Evolutionary conservation across 2,113 vertebrate genomes (phyloP).

Genomic region (Platysteira castanea): DNA sequence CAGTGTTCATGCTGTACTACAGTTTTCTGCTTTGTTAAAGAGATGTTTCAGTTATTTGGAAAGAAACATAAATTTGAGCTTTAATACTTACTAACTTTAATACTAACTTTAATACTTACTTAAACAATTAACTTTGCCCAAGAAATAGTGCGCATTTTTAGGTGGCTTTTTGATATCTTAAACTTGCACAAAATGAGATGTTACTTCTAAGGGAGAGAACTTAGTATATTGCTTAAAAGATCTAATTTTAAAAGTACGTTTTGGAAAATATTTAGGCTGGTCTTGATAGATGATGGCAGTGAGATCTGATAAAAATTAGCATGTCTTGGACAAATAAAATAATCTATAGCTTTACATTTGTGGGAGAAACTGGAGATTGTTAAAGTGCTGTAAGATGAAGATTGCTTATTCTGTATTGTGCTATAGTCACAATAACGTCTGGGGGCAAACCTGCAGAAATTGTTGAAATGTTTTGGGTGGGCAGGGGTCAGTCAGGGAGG

Average conservation of each 20-base stretch:
- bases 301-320: not conserved
- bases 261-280: not conserved
- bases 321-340: not conserved
- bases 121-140: not conserved
- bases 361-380: not conserved
- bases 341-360: not conserved
- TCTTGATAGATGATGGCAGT: not conserved
- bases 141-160: not conserved
- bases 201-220: not conserved
- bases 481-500: not conserved
- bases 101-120: not conserved
- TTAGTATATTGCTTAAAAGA: not conserved
- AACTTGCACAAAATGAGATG: not conserved
- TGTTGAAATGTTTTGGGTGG: not conserved
- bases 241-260: not conserved
- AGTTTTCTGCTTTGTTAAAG: not conserved
- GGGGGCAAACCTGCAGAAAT: not conserved
- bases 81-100: not conserved
- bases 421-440: not conserved
- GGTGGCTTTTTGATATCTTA: not conserved
- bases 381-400: not conserved
- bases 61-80: not conserved
- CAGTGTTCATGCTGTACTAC: not conserved
- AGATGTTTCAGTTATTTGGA: not conserved
- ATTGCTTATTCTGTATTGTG: not conserved